Base-by-base conservation (phyloP, 2,888 invertebrate genomes). In the Phlogophora meticulosa region DNA sequence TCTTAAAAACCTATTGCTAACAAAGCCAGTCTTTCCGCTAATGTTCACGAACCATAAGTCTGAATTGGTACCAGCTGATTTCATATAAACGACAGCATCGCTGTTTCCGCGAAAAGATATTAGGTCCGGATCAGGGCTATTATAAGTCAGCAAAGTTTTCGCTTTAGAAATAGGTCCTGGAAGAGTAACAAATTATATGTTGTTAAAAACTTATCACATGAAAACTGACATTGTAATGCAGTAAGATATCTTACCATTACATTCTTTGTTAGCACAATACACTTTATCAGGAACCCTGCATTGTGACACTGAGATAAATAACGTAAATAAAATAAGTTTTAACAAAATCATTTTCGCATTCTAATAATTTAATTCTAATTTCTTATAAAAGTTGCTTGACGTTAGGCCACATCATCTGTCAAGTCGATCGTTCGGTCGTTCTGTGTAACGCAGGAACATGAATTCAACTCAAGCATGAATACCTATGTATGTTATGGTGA, bases 21-120 rank as follows among this genome's bases (percentile, higher is more conserved):
- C 96, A 89, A 97, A 98, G 28, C 98, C 98, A 67, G 96, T 90
- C 85, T 96, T 96, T 36, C 97, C 97, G 76, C 96, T 93, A 51
- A 98, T 96, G 91, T 96, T 96, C 49, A 96, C 97, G 75, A 97
- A 97, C 97, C 97, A 98, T 55, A 97, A 88, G 72, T 96, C 96
- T 24, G 84, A 64, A 70, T 96, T 93, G 32, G 92, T 92, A 55
- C 97, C 97, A 85, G 97, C 97, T 80, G 97, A 96, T 92, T 98
- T 98, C 89, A 98, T 97, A 84, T 93, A 97, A 73, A 98, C 95
- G 52, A 91, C 93, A 11, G 97, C 96, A 0, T 96, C 92, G 9
- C 91, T 85, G 85, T 97, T 97, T 4, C 86, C 87, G 24, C 89
- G 92, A 90, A 97, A 98, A 10, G 97, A 96, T 67, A 98, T 91